Conservation (phyloP, 1,140 invertebrate genomes). For the Melipona quadrifasciata region DNA sequence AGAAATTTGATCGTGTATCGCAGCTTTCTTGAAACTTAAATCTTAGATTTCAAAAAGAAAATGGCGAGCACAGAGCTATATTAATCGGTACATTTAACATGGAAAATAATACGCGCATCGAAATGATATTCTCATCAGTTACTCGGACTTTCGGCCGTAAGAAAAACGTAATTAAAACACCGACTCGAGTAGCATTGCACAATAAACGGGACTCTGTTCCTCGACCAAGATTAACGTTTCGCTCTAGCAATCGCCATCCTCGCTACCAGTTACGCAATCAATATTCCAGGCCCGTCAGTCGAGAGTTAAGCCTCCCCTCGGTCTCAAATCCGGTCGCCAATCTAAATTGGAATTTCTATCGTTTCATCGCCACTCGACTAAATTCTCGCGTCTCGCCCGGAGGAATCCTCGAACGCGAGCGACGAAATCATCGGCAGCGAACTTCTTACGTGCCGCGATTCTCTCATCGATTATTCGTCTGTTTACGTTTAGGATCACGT, state of each 20-base stretch:
- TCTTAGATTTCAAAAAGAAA: background rate
- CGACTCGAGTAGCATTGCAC: background rate
- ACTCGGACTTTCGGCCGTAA: background rate
- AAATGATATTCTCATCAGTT: background rate
- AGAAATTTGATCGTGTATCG: too few relatives aligned
- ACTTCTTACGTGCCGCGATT: conserved; percentile 24
- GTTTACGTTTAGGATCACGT: conserved; percentile 22
- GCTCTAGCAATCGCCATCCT: background rate
- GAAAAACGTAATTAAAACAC: background rate
- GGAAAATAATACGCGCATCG: background rate
- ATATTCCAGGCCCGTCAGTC: background rate
- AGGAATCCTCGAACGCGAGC: background rate
- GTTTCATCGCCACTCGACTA: conserved; percentile 7
- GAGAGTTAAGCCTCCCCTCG: background rate
- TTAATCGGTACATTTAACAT: too few relatives aligned
- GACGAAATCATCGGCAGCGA: background rate
- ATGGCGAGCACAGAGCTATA: background rate
- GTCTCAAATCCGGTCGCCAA: background rate
- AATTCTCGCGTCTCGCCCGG: background rate
- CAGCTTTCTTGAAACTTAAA: too few relatives aligned
- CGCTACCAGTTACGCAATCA: background rate
- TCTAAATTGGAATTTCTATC: conserved; percentile 11
- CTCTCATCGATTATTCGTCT: conserved; percentile 51
- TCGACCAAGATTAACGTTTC: background rate
- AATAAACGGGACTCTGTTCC: background rate